Conservation (phyloP, 2,113 vertebrate genomes). For the mouse (Mus musculus) region GRCm39 chr7:16667001-16667500, state of each 20-base stretch:
- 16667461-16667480: neutral
- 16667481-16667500: neutral
- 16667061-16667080: neutral
- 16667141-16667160: neutral
- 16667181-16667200: neutral
- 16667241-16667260: neutral
- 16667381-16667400: slow-evolving; percentile 35
- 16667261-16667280: neutral
- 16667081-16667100: neutral
- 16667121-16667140: neutral
- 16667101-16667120: neutral
- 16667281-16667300: slow-evolving; percentile 42
- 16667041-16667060: slow-evolving; percentile 8
- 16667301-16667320: slow-evolving; percentile 20
- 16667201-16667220: neutral
- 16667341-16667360: slow-evolving; percentile 34
- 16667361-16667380: slow-evolving; percentile 52
- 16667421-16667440: neutral
- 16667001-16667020: neutral
- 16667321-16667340: neutral
- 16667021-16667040: neutral
- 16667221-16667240: neutral
- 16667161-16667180: neutral
- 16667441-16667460: neutral
- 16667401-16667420: slow-evolving; percentile 12